Conservation (phyloP, 1,140 invertebrate genomes). For the Nasonia giraulti region DNA sequence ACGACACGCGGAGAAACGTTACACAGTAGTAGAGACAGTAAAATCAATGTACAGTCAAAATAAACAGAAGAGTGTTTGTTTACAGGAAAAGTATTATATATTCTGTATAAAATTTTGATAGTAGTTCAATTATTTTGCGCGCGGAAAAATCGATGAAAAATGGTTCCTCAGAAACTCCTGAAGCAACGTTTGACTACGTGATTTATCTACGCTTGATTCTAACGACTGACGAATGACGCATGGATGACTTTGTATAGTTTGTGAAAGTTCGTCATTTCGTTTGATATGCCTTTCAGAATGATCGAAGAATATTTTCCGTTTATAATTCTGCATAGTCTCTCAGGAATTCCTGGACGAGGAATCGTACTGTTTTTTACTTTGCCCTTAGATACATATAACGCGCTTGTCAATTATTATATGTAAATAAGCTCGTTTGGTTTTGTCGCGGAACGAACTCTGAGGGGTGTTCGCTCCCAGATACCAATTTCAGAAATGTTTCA, state of each 20-base stretch:
- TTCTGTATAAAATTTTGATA: background rate
- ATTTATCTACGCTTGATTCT: background rate
- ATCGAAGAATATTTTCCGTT: constrained; percentile 25
- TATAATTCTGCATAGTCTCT: background rate
- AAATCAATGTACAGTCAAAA: constrained; percentile 18
- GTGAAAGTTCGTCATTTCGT: background rate
- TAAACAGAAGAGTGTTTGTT: constrained; percentile 18
- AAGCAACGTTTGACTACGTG: background rate
- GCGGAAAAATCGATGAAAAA: constrained; percentile 9
- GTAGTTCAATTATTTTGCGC: background rate
- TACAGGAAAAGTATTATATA: constrained; percentile 12
- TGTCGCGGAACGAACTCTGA: background rate
- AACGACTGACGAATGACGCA: background rate
- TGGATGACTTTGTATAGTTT: background rate
- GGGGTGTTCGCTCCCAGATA: constrained; percentile 52
- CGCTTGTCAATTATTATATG: constrained; percentile 14
- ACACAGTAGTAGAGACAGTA: constrained; percentile 19
- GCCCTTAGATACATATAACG: background rate
- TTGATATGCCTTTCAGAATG: constrained; percentile 9
- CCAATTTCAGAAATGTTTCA: constrained; percentile 53
- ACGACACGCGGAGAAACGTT: background rate
- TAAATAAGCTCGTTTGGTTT: constrained; percentile 12
- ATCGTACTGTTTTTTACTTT: background rate
- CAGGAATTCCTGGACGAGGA: constrained; percentile 31
- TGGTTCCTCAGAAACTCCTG: constrained; percentile 17